Evolutionary conservation across 2,797 vertebrate genomes (phyloP), one percentile per base, ranked within the genome.

Genomic region (Aldrovandia affinis): DNA sequence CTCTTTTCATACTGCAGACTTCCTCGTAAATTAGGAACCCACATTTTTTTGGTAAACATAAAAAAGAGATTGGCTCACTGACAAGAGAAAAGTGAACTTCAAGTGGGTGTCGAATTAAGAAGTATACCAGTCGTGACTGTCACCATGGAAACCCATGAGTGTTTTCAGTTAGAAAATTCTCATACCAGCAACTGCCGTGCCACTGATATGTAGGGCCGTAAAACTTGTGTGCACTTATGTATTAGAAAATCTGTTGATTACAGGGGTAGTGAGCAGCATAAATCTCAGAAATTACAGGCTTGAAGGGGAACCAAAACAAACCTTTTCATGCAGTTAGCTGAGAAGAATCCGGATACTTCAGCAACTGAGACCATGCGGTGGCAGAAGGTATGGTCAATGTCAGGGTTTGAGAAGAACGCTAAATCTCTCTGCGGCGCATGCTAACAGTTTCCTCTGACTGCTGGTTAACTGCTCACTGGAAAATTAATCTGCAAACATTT

Each of bases 281-380:
- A 94, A 95, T 95, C 92, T 90, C 61, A 22, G 77, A 92, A 90
- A 95, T 95, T 94, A 94, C 90, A 95, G 94, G 90, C 92, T 93
- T 84, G 86, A 88, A 85, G 86, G 86, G 87, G 84, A 92, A 93
- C 89, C 78, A 92, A 93, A 94, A 93, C 91, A 91, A 92, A 93
- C 89, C 91, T 87, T 91, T 91, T 83, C 78, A 78, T 79, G 75
- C 82, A 81, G 84, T 44, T 81, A 84, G 81, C 88, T 86, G 78
- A 86, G 78, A 85, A 82, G 73, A 92, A 86, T 89, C 91, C 91
- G 91, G 84, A 91, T 88, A 89, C 89, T 92, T 88, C 84, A 85
- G 85, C 65, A 82, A 78, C 88, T 85, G 84, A 87, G 89, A 86
- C 84, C 86, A 84, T 63, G 25, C 87, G 88, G 89, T 91, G 87